phyloP scores from a whole-genome alignment of 2,888 invertebrate species.

The Ypsolopha scabrella region DNA sequence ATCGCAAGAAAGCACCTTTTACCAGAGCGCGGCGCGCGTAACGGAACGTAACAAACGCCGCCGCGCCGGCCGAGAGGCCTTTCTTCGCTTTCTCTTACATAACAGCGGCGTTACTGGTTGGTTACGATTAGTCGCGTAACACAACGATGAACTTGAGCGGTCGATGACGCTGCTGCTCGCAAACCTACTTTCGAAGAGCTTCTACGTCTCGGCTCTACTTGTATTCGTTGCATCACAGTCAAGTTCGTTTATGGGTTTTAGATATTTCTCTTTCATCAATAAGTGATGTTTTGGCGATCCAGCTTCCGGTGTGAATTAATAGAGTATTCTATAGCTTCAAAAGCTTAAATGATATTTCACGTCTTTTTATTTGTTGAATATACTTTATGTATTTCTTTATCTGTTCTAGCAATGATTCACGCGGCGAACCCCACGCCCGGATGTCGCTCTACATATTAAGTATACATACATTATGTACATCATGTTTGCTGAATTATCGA shows the following conservation, averaged over 20 bases:
- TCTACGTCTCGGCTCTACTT: neutral
- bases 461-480: too few species aligned
- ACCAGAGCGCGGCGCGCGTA: slow-evolving; percentile 44
- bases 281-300: too few species aligned
- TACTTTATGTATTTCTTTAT: neutral
- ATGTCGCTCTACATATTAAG: neutral
- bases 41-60: slow-evolving; percentile 47
- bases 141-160: slow-evolving; percentile 52
- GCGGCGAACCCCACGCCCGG: neutral
- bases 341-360: too few species aligned
- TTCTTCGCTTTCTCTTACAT: slow-evolving; percentile 67
- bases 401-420: neutral
- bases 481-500: too few species aligned
- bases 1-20: slow-evolving; percentile 67
- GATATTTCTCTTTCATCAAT: too few species aligned
- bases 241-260: too few species aligned
- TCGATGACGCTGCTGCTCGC: slow-evolving; percentile 24
- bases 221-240: too few species aligned
- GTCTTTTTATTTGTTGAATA: too few species aligned
- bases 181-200: neutral
- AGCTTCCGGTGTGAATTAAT: too few species aligned
- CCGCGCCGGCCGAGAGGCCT: slow-evolving; percentile 16
- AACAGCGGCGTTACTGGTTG: slow-evolving; percentile 42
- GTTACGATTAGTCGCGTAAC: slow-evolving; percentile 57
- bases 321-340: too few species aligned